These are phyloP conservation scores for Eulacestoma nigropectus DNA, from an alignment of 2,113 vertebrate species.

Conservation along the genomic window DNA sequence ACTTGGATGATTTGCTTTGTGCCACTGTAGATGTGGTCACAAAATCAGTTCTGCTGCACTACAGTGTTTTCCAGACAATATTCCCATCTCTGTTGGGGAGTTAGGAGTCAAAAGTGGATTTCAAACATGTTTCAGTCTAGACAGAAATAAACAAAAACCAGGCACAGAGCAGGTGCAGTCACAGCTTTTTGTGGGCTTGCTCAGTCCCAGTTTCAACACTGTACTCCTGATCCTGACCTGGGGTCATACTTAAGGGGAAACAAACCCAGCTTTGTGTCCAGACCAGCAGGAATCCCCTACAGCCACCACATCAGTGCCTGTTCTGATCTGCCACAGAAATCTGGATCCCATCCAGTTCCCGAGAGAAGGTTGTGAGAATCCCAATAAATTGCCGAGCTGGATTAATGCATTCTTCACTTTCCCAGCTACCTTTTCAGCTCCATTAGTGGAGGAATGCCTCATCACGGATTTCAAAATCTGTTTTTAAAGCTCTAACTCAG, in stretches of 20 bases:
- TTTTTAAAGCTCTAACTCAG: neutral
- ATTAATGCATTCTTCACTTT: neutral
- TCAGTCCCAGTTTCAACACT: neutral
- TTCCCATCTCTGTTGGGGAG: neutral
- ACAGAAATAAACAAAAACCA: neutral
- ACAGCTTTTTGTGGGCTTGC: neutral
- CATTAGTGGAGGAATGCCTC: neutral
- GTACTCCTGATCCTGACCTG: neutral
- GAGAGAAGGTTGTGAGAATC: neutral
- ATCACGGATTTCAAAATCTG: neutral
- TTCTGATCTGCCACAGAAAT: neutral
- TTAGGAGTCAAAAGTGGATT: neutral
- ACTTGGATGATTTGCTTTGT: neutral
- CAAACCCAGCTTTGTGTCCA: neutral
- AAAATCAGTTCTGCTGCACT: neutral
- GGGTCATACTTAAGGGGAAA: neutral
- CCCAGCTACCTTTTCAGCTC: neutral
- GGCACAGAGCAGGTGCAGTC: neutral
- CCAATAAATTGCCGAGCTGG: neutral
- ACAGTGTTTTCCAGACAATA: neutral
- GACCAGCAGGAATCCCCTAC: neutral
- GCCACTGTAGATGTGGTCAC: neutral
- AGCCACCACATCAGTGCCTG: neutral
- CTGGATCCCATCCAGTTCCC: neutral
- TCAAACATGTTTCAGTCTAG: neutral